phyloP scores from a whole-genome alignment of 2,797 vertebrate species.

The Myotis myotis region DNA sequence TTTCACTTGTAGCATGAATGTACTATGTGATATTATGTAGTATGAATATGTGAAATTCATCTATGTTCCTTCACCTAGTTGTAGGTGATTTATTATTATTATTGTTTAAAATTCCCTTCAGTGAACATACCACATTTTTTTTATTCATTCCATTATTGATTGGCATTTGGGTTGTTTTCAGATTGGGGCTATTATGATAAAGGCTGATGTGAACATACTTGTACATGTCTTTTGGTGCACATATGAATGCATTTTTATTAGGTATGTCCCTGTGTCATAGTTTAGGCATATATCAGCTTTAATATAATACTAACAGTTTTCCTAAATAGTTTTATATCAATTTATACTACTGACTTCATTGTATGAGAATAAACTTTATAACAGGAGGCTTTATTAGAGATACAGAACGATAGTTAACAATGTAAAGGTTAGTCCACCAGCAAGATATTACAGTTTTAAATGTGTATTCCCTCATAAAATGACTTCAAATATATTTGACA shows the following conservation, averaged over 20 bases:
- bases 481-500: not conserved
- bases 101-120: not conserved
- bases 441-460: not conserved
- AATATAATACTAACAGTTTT: not conserved
- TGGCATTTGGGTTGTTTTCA: not conserved
- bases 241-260: slow-evolving; percentile 2
- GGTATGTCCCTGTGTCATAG: not conserved
- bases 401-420: not conserved
- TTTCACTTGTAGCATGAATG: not conserved
- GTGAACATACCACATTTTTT: not conserved
- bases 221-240: not conserved
- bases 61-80: not conserved
- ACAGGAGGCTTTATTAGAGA: not conserved
- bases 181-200: not conserved
- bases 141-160: not conserved
- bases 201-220: not conserved
- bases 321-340: not conserved
- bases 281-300: not conserved
- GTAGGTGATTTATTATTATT: not conserved
- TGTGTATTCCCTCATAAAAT: not conserved
- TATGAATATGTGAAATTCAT: not conserved
- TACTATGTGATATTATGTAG: not conserved
- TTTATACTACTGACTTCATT: not conserved
- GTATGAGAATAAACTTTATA: not conserved
- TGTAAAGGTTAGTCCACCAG: not conserved